phyloP scores from a whole-genome alignment of 2,797 vertebrate genomes.

The Chaenodraco wilsoni region DNA sequence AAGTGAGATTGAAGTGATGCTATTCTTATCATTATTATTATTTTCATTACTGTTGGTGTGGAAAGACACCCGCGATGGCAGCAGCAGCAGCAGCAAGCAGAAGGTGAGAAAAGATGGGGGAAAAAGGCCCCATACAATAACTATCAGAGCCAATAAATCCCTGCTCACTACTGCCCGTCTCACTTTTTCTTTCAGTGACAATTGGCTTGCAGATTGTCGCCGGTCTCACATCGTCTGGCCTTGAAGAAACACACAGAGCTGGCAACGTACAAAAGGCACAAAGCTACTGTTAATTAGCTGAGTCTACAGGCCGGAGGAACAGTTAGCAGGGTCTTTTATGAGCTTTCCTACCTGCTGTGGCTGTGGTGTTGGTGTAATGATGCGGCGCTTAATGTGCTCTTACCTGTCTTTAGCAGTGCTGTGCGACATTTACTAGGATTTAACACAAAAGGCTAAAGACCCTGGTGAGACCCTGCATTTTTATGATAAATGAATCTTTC shows the following conservation, averaged over 20 bases:
- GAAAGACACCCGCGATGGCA: constrained; percentile 58
- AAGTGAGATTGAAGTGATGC: constrained; percentile 87
- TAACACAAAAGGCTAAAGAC: constrained; percentile 62
- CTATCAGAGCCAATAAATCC: constrained; percentile 76
- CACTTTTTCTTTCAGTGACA: constrained; percentile 64
- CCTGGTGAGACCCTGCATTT: constrained; percentile 51
- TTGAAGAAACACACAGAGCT: constrained; percentile 69
- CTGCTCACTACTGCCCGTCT: constrained; percentile 58
- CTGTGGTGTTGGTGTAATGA: constrained; percentile 55
- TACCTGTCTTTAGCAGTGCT: constrained; percentile 59
- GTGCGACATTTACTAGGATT: constrained; percentile 57
- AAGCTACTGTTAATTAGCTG: constrained; percentile 77
- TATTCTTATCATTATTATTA: constrained; percentile 84
- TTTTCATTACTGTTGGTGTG: constrained; percentile 80
- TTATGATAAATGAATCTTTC: constrained; percentile 52
- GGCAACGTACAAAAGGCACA: constrained; percentile 61
- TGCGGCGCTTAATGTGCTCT: constrained; percentile 53
- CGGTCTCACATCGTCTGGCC: constrained; percentile 65
- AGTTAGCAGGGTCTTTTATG: constrained; percentile 62
- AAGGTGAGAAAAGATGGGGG: constrained; percentile 64
- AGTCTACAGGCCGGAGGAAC: constrained; percentile 73
- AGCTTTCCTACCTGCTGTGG: constrained; percentile 55
- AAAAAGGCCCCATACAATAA: constrained; percentile 63
- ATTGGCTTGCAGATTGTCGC: constrained; percentile 67
- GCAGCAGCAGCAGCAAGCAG: constrained; percentile 58